A percentile compares a stretch with the other conserved stretches of the same genome.
Conservation (phyloP, 1,140 invertebrate species). For the Bombus turneri region DNA sequence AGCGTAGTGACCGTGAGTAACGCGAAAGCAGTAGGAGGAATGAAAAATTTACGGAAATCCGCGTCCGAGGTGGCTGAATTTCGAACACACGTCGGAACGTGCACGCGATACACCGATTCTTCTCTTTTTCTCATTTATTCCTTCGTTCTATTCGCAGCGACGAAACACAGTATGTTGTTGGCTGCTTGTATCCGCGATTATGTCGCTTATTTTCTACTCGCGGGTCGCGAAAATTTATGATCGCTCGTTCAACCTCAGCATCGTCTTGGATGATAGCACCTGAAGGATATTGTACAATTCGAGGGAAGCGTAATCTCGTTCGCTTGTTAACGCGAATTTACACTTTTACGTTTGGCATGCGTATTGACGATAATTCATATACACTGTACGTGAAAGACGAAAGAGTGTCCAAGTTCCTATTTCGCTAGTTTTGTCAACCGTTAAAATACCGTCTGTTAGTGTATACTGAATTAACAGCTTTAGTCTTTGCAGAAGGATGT, state of each 20-base stretch:
- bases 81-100: neutral
- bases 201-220: conserved; percentile 7
- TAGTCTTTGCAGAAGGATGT: too few species aligned
- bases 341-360: too few species aligned
- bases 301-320: neutral
- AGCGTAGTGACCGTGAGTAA: conserved; percentile 36
- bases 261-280: neutral
- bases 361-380: too few species aligned
- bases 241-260: neutral
- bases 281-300: conserved; percentile 6
- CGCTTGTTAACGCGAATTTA: neutral
- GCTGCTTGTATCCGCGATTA: conserved; percentile 25
- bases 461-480: too few species aligned
- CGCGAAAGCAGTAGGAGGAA: conserved; percentile 21
- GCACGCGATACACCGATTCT: conserved; percentile 13
- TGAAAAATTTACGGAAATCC: conserved; percentile 38
- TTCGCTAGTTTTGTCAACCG: too few species aligned
- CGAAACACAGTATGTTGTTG: conserved; percentile 13
- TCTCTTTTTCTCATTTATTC: neutral
- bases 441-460: too few species aligned
- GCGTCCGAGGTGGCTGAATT: conserved; percentile 2
- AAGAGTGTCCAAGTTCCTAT: too few species aligned
- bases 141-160: neutral
- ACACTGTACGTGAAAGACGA: too few species aligned
- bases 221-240: conserved; percentile 22